phyloP scores from a whole-genome alignment of 2,888 invertebrate species.

The Endomychus coccineus region DNA sequence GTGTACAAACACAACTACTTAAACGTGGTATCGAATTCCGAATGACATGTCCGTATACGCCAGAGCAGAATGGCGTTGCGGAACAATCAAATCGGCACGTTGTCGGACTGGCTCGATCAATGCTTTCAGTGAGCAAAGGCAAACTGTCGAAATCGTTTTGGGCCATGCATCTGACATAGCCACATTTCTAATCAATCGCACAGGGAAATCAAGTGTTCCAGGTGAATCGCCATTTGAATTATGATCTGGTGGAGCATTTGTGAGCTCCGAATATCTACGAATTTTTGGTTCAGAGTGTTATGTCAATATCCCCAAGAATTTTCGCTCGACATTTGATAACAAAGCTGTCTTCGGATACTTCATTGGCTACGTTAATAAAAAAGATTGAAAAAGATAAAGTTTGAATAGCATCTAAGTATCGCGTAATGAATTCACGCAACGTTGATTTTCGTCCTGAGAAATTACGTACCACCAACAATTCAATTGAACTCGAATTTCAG shows the following conservation, averaged over 20 bases:
- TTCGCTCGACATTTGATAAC: slow-evolving; percentile 28
- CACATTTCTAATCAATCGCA: slow-evolving; percentile 7
- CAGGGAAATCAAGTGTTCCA: slow-evolving; percentile 9
- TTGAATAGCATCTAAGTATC: slow-evolving; percentile 14
- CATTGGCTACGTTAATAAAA: slow-evolving; percentile 31
- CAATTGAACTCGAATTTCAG: slow-evolving; percentile 9
- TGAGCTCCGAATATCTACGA: slow-evolving; percentile 27
- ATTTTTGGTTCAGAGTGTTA: slow-evolving; percentile 29
- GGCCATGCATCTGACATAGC: slow-evolving; percentile 11
- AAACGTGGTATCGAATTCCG: slow-evolving; percentile 6
- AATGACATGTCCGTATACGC: slow-evolving; percentile 10
- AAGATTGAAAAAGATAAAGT: slow-evolving; percentile 16
- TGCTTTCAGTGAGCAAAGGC: slow-evolving; percentile 12
- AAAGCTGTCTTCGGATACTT: slow-evolving; percentile 29
- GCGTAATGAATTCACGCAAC: slow-evolving; percentile 10
- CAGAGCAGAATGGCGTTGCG: slow-evolving; percentile 14
- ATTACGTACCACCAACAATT: slow-evolving; percentile 11
- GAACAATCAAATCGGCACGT: slow-evolving; percentile 12
- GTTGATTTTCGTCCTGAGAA: slow-evolving; percentile 18
- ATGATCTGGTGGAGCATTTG: slow-evolving; percentile 27
- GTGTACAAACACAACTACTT: slow-evolving; percentile 7
- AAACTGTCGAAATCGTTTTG: slow-evolving; percentile 13
- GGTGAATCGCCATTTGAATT: slow-evolving; percentile 30
- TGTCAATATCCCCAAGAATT: slow-evolving; percentile 23
- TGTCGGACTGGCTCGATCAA: slow-evolving; percentile 12